A percentile compares a stretch with the other conserved stretches of the same genome.
Evolutionary conservation across 2,113 vertebrate genomes (phyloP).

Genomic region (Eretmochelys imbricata): DNA sequence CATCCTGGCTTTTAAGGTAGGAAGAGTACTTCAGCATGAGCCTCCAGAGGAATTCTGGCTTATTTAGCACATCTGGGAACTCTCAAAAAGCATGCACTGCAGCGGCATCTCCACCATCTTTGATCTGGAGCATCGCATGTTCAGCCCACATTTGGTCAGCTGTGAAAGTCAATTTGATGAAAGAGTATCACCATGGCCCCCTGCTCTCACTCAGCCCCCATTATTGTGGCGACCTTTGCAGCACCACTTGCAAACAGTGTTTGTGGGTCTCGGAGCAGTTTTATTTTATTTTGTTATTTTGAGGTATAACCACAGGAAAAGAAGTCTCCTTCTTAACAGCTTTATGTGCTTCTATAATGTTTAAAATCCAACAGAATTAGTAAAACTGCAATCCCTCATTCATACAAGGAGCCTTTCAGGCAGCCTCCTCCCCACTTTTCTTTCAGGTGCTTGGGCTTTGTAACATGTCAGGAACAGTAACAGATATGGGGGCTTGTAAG

Average conservation of each 20-base stretch:
- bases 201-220: background rate
- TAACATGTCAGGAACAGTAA: background rate
- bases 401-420: background rate
- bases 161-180: background rate
- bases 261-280: background rate
- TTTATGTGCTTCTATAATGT: background rate
- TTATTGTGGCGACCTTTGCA: background rate
- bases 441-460: background rate
- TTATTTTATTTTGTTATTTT: background rate
- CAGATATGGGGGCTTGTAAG: background rate
- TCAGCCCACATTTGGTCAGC: accelerated
- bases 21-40: background rate
- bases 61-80: background rate
- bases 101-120: background rate
- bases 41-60: background rate
- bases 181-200: accelerated
- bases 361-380: background rate
- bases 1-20: accelerated
- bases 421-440: accelerated
- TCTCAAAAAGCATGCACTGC: accelerated
- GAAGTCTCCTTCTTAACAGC: background rate
- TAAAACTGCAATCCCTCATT: accelerated
- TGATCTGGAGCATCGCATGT: accelerated
- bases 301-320: background rate
- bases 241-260: accelerated